Conservation (phyloP, 53 echinoderm and acorn worm species). For the Glandiceps talaboti region DNA sequence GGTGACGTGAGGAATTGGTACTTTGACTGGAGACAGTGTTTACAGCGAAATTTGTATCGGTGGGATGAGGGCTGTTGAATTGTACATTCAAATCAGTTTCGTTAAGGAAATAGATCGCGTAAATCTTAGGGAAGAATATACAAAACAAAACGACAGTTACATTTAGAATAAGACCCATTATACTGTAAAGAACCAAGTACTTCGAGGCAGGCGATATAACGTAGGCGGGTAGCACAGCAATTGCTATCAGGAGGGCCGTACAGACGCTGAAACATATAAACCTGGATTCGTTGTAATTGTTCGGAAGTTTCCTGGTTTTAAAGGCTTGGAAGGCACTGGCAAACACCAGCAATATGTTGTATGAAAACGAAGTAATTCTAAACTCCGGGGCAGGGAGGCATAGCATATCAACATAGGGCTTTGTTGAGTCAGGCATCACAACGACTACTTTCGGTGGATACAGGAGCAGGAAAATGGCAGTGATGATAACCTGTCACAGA, state of each 20-base stretch:
- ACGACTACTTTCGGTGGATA: constrained; percentile 45
- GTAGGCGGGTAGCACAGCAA: constrained; percentile 63
- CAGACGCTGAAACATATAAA: constrained; percentile 91
- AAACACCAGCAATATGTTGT: constrained; percentile 62
- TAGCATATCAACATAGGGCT: constrained; percentile 41
- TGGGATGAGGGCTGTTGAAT: neutral
- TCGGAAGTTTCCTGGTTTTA: constrained; percentile 81
- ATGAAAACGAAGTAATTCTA: neutral
- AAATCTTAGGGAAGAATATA: constrained; percentile 78
- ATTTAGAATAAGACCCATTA: constrained; percentile 72
- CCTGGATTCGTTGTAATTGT: constrained; percentile 92
- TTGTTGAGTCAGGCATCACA: constrained; percentile 41
- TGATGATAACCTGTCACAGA: constrained; percentile 66
- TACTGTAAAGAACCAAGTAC: constrained; percentile 61
- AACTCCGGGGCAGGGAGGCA: constrained; percentile 10
- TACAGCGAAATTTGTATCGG: no score
- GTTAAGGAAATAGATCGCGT: constrained; percentile 79
- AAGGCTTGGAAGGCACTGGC: constrained; percentile 81
- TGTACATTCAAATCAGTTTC: neutral
- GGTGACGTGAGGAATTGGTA: no score
- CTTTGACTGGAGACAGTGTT: no score
- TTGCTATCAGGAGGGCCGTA: constrained; percentile 64
- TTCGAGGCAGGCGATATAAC: constrained; percentile 56
- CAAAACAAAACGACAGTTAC: constrained; percentile 65
- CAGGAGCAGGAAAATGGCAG: constrained; percentile 43